Conservation (phyloP, 2,888 invertebrate species). For the Adelphocoris suturalis region DNA sequence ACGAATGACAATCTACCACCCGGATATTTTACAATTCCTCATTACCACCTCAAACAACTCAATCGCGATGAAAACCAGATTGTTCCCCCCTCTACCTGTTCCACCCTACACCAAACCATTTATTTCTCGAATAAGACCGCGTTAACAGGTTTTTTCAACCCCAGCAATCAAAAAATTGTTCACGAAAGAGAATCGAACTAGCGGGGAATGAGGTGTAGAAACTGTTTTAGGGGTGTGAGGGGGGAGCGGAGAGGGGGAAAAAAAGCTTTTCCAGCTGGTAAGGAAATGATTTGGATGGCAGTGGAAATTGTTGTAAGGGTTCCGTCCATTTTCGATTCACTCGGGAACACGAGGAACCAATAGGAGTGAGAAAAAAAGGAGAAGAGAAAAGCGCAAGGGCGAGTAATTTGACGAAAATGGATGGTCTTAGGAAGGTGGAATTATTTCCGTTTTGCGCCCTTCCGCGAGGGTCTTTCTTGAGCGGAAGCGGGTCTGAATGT, state of each 20-base stretch:
- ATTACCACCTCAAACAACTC: background rate
- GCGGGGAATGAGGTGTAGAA: conserved; percentile 13
- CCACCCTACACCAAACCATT: background rate
- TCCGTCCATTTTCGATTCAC: conserved; percentile 44
- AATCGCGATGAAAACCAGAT: background rate
- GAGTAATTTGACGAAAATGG: conserved; percentile 29
- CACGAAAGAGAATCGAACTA: conserved; percentile 15
- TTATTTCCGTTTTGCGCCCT: conserved; percentile 41
- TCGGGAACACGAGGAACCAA: conserved; percentile 19
- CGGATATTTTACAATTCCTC: conserved; percentile 23
- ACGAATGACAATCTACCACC: conserved; percentile 2
- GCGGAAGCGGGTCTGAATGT: background rate
- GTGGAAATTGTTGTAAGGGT: conserved; percentile 50
- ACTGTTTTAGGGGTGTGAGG: background rate
- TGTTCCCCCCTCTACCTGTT: background rate
- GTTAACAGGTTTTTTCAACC: background rate
- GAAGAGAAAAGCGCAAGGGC: background rate
- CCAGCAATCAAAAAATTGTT: conserved; percentile 1
- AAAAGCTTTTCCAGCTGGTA: background rate
- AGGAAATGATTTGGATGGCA: conserved; percentile 51
- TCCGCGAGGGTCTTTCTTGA: background rate
- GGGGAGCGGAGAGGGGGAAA: background rate
- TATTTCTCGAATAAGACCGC: conserved; percentile 8
- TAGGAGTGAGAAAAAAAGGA: background rate
- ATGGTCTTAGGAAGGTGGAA: conserved; percentile 30